A percentile compares a stretch with the other conserved stretches of the same genome.
Evolutionary conservation across 2,797 vertebrate species (phyloP).

Genomic region (Rhincodon typus): DNA sequence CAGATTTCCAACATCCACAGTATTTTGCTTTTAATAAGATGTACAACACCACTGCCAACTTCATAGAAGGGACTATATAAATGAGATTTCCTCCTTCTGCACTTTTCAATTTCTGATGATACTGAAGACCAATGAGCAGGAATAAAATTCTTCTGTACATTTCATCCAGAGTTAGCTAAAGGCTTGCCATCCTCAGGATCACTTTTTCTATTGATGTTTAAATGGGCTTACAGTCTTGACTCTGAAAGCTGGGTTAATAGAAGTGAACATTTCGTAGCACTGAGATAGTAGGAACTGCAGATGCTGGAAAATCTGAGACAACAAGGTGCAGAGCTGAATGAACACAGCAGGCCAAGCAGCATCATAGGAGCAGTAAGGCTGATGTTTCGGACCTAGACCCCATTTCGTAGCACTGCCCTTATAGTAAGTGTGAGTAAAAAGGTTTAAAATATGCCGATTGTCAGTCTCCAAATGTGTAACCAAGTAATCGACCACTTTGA

Average conservation of each 20-base stretch:
- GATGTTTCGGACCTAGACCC: too few species aligned
- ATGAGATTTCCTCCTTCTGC: neutral
- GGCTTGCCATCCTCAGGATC: neutral
- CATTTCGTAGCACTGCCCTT: neutral
- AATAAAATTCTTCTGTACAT: neutral
- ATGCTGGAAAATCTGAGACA: too few species aligned
- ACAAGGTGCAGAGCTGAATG: too few species aligned
- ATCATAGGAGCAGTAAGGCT: too few species aligned
- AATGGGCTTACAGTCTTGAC: too few species aligned
- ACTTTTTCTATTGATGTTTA: neutral
- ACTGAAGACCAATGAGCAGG: neutral
- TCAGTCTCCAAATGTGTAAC: neutral
- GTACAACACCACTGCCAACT: neutral
- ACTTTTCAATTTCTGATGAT: neutral
- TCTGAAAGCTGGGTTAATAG: neutral
- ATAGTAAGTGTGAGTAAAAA: neutral
- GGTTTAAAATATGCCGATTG: neutral
- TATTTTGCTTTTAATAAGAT: too few species aligned
- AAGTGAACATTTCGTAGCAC: neutral
- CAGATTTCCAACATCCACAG: too few species aligned
- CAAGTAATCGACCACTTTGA: neutral
- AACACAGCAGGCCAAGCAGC: too few species aligned
- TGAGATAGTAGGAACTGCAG: too few species aligned
- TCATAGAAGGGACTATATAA: neutral
- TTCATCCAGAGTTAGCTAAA: neutral